Evolutionary conservation across 1,140 invertebrate species (phyloP), one percentile per base, ranked within the genome.

Genomic region (Drosophila albomicans): DNA sequence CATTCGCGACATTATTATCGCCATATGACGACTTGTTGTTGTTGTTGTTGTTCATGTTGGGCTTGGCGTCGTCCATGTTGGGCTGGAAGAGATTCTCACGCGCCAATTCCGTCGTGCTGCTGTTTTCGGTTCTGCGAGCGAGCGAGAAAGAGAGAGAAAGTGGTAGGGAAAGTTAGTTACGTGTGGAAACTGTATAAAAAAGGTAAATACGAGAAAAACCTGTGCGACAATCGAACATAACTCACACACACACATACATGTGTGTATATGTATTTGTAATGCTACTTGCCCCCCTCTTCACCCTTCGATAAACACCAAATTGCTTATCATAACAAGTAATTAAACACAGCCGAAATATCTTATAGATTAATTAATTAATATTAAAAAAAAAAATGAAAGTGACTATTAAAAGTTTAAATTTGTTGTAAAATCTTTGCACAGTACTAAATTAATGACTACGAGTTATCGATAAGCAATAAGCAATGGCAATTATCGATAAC

Each of bases 1-100:
- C 52, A 52, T 68, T 46, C 41, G 43, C 70, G 57, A 16, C 52
- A 13, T 16, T 41, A n/a, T 15, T 35, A 45, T 41, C 51, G 3
- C 49, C 35, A 30, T 66, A 64, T 3, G 51, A 2, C 30, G 61
- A 62, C 10, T 52, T 76, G 54, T 63, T 69, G 54, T 30, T 70
- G 54, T 30, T 70, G 48, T 63, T 52, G 48, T 63, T 69, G 48
- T 32, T 73, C 48, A 65, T 56, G 51, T 63, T 73, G 52, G 79
- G 91, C 62, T 89, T 89, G 41, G 85, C 86, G 49, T 89, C 86
- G 35, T 90, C 86, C 78, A 90, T 91, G 54, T 86, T 92, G 54
- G 86, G 81, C 79, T 91, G 91, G 67, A 92, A 92, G 65, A 92
- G 81, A 61, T 91, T 92, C 81, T 92, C 89, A 84, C 85, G 91